These are phyloP conservation scores for Mustela lutreola DNA, from an alignment of 2,113 vertebrate genomes.

Conservation along the genomic window DNA sequence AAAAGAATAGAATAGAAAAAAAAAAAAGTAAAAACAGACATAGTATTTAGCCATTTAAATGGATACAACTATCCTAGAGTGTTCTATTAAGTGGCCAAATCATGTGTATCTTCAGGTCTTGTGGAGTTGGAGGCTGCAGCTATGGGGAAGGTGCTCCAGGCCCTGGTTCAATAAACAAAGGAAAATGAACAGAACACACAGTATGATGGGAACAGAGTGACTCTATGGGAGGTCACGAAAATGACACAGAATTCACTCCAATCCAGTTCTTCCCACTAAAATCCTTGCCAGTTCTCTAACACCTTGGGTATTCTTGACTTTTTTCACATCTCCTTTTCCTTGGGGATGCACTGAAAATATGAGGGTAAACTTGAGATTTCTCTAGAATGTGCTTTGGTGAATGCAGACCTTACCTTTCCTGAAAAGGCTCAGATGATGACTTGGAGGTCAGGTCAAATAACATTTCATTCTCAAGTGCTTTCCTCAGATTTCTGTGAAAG, in stretches of 20 bases:
- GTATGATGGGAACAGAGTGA: background rate
- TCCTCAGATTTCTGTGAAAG: background rate
- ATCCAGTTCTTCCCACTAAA: background rate
- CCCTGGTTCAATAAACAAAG: rapidly evolving
- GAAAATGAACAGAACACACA: background rate
- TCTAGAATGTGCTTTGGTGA: background rate
- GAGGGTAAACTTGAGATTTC: background rate
- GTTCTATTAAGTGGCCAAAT: background rate
- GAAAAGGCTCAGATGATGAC: background rate
- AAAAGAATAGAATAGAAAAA: background rate
- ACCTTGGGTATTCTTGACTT: background rate
- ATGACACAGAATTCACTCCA: background rate
- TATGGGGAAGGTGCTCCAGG: background rate
- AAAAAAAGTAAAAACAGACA: background rate
- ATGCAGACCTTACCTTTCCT: background rate
- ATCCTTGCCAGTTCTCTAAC: background rate
- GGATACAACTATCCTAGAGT: rapidly evolving
- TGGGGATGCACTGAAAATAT: background rate
- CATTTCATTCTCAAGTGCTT: background rate
- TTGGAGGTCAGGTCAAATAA: background rate
- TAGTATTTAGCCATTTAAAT: background rate
- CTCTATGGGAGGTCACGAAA: background rate
- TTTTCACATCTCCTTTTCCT: background rate
- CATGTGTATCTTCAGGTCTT: background rate
- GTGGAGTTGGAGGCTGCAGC: background rate